These are phyloP conservation scores for Schizopygopsis malacanthus DNA, from an alignment of 2,797 vertebrate species.

Conservation along the genomic window DNA sequence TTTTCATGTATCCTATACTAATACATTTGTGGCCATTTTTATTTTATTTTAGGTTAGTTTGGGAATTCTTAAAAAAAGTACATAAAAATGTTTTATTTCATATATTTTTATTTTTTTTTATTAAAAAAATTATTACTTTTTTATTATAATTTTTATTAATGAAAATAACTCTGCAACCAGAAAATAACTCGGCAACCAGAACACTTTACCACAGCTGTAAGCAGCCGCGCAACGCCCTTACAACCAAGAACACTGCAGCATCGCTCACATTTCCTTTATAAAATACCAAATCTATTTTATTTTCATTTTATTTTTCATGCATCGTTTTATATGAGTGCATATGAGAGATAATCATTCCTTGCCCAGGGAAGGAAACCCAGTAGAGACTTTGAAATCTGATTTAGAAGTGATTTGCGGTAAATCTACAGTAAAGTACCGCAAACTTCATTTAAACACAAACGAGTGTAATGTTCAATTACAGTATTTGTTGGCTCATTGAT, in stretches of 20 bases:
- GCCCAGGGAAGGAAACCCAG: slow-evolving; percentile 5
- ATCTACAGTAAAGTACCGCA: slow-evolving; percentile 41
- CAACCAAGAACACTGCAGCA: not conserved
- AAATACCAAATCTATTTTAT: not conserved
- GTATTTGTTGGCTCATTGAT: slow-evolving; percentile 51
- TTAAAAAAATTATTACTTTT: too few relatives aligned
- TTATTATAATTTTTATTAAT: not conserved
- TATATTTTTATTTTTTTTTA: not conserved
- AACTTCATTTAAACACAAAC: slow-evolving; percentile 39
- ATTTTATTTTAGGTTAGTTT: not conserved
- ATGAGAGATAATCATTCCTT: slow-evolving; percentile 5
- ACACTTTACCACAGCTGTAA: not conserved
- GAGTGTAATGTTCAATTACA: slow-evolving; percentile 49
- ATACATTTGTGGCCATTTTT: not conserved
- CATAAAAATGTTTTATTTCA: not conserved
- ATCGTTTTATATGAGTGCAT: not conserved
- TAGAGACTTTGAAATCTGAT: slow-evolving; percentile 18
- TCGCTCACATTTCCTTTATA: not conserved
- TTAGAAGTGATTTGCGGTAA: slow-evolving; percentile 35
- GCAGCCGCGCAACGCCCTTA: not conserved
- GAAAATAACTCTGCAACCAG: not conserved
- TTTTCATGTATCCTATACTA: not conserved
- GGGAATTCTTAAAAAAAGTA: not conserved
- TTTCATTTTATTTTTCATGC: not conserved
- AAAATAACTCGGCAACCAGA: not conserved